Conservation (phyloP, 2,888 invertebrate species). For the Dryococelus australis region DNA sequence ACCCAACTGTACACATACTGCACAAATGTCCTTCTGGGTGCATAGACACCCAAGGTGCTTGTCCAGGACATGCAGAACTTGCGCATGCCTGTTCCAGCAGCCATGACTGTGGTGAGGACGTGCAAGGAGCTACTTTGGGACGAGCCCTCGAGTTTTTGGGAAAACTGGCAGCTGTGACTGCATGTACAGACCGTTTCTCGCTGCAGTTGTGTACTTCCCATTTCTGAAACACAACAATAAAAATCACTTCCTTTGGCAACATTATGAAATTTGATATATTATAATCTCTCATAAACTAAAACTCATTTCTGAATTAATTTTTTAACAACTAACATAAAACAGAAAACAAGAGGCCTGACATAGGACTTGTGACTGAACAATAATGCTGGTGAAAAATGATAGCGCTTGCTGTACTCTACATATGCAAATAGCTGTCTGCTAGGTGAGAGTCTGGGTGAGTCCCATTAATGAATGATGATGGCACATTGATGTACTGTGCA, state of each 20-base stretch:
- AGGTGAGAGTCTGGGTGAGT: no score
- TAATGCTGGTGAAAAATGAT: no score
- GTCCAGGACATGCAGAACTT: background rate
- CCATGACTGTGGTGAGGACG: background rate
- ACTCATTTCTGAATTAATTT: no score
- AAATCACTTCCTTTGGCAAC: background rate
- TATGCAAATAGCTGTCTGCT: no score
- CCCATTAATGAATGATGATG: no score
- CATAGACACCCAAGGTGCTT: background rate
- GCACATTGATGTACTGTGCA: no score
- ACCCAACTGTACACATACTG: background rate
- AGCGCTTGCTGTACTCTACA: no score
- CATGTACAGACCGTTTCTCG: background rate
- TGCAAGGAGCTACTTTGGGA: constrained; percentile 40
- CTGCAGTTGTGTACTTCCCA: background rate
- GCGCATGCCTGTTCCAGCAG: background rate
- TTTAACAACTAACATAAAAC: no score
- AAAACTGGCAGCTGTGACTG: constrained; percentile 36
- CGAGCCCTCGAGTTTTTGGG: constrained; percentile 42
- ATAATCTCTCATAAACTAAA: background rate
- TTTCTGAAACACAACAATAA: constrained; percentile 17
- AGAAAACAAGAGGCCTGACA: no score
- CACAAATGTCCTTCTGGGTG: background rate
- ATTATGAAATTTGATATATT: background rate
- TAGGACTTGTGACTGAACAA: no score